Evolutionary conservation across 2,797 vertebrate species (phyloP).

Genomic region (Xiphophorus birchmanni): DNA sequence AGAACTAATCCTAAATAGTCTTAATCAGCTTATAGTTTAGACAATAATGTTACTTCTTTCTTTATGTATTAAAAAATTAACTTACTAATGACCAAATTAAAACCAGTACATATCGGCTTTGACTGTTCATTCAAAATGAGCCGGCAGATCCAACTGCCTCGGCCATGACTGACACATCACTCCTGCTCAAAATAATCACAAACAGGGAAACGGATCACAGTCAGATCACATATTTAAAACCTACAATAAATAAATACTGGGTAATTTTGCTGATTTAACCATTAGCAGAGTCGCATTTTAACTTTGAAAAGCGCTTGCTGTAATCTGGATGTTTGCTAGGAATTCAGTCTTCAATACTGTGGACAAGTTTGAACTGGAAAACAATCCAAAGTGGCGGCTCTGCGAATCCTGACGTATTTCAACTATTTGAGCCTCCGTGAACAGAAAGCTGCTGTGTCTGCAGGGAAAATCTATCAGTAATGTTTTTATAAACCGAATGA

Average conservation of each 20-base stretch:
- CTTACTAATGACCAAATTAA: background rate
- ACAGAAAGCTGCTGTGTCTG: background rate
- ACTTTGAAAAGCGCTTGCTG: background rate
- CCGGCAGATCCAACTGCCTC: background rate
- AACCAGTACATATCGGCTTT: background rate
- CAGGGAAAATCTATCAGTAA: background rate
- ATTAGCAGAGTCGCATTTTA: background rate
- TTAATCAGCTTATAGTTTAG: background rate
- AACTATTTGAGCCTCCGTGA: background rate
- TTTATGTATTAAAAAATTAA: background rate
- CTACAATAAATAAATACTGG: background rate
- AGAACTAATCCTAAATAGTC: background rate
- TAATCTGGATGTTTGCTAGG: conserved; percentile 5
- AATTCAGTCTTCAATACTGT: background rate
- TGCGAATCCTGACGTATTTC: conserved; percentile 34
- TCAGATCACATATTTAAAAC: background rate
- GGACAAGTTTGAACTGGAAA: conserved; percentile 44
- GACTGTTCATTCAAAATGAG: background rate
- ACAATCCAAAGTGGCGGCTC: conserved; percentile 11
- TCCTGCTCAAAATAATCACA: background rate
- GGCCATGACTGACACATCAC: background rate
- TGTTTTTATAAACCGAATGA: background rate
- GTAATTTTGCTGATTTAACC: background rate
- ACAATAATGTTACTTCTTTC: background rate
- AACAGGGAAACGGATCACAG: background rate